Evolutionary conservation across 2,888 invertebrate genomes (phyloP), one percentile per base, ranked within the genome.

Genomic region (Galeruca laticollis): DNA sequence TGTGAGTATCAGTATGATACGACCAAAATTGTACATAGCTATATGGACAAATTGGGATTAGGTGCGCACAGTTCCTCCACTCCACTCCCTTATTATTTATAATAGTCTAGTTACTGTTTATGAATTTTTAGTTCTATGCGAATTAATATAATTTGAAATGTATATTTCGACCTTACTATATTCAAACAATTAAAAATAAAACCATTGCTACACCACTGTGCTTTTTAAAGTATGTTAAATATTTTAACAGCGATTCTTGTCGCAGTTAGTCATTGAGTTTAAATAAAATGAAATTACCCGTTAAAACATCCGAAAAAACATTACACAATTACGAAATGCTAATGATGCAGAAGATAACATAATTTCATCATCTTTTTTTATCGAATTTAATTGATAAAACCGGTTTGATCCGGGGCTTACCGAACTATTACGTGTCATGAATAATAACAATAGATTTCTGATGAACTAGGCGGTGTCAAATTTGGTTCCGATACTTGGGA

Each of bases 301-400:
- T 13, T 26, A 51, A 20, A 62, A 54, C 37, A 49, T 21, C 52
- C n/a, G 18, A 54, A 63, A 63, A 52, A 63, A 49, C 37, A 52
- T 18, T 52, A 62, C 20, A 11, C 20, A 35, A 20, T 52, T 37
- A 15, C 33, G 20, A 21, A 52, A 62, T n/a, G 10, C n/a, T 40
- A 37, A 52, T 63, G 63, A 63, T 63, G 63, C 52, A 54, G 52
- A 63, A 52, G 26, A 63, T 54, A 51, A 21, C n/a, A 54, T 20
- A 63, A 63, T 63, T 63, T 52, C 63, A 63, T 63, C 63, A 63
- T 54, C 37, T 40, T 63, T 37, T 37, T 15, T 40, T 63, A 62
- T 56, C 15, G 26, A 9, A 56, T 31, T 31, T 6, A 56, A 56
- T 11, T 51, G 11, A 51, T 51, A 33, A 37, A 63, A 63, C 63